Base-by-base conservation (phyloP, 2,113 vertebrate genomes). In the Saimiri boliviensis region DNA sequence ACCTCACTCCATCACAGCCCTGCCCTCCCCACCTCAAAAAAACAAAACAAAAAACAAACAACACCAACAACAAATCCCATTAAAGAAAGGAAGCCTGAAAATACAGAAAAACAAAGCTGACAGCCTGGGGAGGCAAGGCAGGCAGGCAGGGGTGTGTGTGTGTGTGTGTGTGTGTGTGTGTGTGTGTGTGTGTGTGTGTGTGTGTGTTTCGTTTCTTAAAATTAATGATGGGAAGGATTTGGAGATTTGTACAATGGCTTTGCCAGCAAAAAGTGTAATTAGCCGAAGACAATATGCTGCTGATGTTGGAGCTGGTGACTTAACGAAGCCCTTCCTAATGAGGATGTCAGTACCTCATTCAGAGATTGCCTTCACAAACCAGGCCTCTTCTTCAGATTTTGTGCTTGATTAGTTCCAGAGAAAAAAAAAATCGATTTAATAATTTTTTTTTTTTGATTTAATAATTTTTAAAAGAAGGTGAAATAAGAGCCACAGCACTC, bases 241-340 rank as follows among this genome's bases (percentile, higher is more conserved):
- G 95, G 97, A 98, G 97, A 95, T 86, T 97, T 79, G 27, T 76
- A 74, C 79, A 68, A 37, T 68, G 91, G 93, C 96, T 98, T 94
- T 98, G 94, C 97, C 93, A 40, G 92, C 71, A 94, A 97, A 63
- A 91, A 98, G 98, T 96, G 87, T 97, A 98, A 98, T 98, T 98
- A 98, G 97, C 98, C 0, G 0, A 96, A 98, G 96, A 98, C 97
- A 96, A 79, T 95, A 84, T 94, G 96, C 40, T 96, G 91, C 95
- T 16, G 92, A 89, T 97, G 96, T 93, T 91, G 92, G 87, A 96
- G 95, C 97, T 82, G 73, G 89, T 95, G 97, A 95, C 90, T 98
- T 98, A 97, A 97, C 82, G 92, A 97, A 98, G 97, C 96, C 98
- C 97, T 54, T 82, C 79, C 87, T 98, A 98, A 98, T 97, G 97